Conservation (phyloP, 2,797 vertebrate species). For the Antrozous pallidus region DNA sequence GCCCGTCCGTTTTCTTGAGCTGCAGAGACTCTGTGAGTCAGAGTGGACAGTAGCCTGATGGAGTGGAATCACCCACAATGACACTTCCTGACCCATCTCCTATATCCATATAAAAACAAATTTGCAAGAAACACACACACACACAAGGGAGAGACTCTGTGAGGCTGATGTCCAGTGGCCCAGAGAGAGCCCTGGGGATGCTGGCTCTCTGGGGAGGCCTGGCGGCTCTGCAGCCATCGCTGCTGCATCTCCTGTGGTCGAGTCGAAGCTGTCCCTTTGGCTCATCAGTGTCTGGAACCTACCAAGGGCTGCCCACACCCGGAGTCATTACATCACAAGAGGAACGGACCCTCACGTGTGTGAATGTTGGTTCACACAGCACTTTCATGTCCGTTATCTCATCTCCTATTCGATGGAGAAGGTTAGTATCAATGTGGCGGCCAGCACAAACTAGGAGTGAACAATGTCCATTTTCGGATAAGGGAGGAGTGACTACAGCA, state of each 20-base stretch:
- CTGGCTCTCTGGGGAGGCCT: background rate
- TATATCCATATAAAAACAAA: background rate
- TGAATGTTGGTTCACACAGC: background rate
- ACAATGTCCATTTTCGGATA: background rate
- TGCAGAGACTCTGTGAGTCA: background rate
- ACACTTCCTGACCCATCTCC: background rate
- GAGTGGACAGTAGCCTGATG: background rate
- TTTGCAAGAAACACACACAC: too few relatives aligned
- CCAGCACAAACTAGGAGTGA: background rate
- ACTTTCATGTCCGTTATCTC: background rate
- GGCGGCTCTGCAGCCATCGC: background rate
- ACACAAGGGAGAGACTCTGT: rapidly evolving
- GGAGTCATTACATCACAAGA: rapidly evolving
- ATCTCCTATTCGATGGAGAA: background rate
- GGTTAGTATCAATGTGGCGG: background rate
- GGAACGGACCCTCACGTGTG: background rate
- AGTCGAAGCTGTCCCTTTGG: background rate
- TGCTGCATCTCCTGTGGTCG: background rate
- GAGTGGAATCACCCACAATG: background rate
- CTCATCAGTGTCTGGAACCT: background rate
- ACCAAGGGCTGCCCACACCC: background rate
- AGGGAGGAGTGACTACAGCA: background rate
- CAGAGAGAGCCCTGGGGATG: background rate
- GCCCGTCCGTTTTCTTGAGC: background rate
- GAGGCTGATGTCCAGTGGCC: background rate